Evolutionary conservation across 2,113 vertebrate genomes (phyloP), one percentile per base, ranked within the genome.

Genomic region (Cygnus buccinator): DNA sequence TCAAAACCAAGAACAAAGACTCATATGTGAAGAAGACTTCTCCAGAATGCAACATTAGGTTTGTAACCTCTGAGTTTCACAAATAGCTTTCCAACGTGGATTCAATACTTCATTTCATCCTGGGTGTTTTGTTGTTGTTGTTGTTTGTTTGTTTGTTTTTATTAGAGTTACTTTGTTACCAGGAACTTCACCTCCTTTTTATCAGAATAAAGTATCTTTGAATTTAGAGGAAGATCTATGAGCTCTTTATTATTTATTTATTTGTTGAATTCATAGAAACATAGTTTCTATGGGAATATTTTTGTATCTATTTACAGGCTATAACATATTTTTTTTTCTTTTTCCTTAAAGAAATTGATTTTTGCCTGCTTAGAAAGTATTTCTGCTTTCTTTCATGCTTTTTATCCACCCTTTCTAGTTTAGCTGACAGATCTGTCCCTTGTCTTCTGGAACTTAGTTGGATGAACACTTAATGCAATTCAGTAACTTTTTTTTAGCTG

Each of bases 381-480:
- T 87, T 87, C 35, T 44, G 4, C 1, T 63, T 83, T 76, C n/a
- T 67, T 5, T 83, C 77, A 44, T 18, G 31, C 44, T 44, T 44
- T 35, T 71, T 72, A 65, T 83, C 10, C 13, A 67, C 9, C 10
- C 23, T 55, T 58, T 65, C 46, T 71, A 72, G 25, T 63, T 70
- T 46, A 81, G 52, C 52, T 74, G 77, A 75, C 23, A 91, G 46
- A 82, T 44, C 33, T 48, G 35, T 58, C 57, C 20, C 26, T 90
- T 84, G 86, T 87, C 55, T 91, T 89, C 77, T 84, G 80, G 65
- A 77, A 72, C 28, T 72, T 68, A 84, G 28, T n/a, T 87, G 83
- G 43, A 84, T 89, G 93, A 96, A 93, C 28, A 67, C 13, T 87
- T 84, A 50, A 76, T 41, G 37, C 19, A 77, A 70, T 85, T 93